Evolutionary conservation across 2,797 vertebrate genomes (phyloP), one percentile per base, ranked within the genome.

Genomic region (Heterohyrax brucei): DNA sequence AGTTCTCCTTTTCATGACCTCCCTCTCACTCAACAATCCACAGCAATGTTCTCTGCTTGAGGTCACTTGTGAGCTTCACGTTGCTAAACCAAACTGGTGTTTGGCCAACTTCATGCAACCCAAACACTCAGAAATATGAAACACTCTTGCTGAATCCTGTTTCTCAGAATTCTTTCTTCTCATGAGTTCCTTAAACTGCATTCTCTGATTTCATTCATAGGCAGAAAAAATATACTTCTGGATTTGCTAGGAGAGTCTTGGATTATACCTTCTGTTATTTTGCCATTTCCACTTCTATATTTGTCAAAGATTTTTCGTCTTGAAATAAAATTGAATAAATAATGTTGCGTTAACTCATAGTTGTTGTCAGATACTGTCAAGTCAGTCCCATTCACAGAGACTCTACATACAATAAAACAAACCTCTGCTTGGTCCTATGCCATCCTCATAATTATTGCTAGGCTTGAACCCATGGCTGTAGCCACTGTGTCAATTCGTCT

Each of bases 251-350:
- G 33, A 79, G 21, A 89, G 6, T 10, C 39, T 64, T 85, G n/a
- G 3, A 46, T 88, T 84, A 68, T 64, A 28, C 44, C 87, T 86
- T 6, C 1, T 50, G 0, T 26, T 46, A 48, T 56, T 4, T 4
- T 56, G 4, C 88, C 59, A 78, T 13, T 64, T 76, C 48, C 3
- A 75, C 28, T 89, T 75, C 33, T 88, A n/a, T 84, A 64, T 84
- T 66, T 91, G 61, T 61, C 62, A 10, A 56, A 61, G 3, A 73
- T 53, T 72, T 95, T 73, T 85, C 10, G 59, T n/a, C 70, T 79
- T 61, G 30, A 14, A 92, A 68, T 90, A 78, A 77, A 92, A 87
- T 88, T 7, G 33, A 86, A 73, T 22, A 48, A 28, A 44, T 92
- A 72, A 87, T 66, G 13, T 77, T 59, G 4, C 16, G 80, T 62